These are phyloP conservation scores for Stenodera caucasica DNA, from an alignment of 2,888 invertebrate genomes.

Conservation along the genomic window DNA sequence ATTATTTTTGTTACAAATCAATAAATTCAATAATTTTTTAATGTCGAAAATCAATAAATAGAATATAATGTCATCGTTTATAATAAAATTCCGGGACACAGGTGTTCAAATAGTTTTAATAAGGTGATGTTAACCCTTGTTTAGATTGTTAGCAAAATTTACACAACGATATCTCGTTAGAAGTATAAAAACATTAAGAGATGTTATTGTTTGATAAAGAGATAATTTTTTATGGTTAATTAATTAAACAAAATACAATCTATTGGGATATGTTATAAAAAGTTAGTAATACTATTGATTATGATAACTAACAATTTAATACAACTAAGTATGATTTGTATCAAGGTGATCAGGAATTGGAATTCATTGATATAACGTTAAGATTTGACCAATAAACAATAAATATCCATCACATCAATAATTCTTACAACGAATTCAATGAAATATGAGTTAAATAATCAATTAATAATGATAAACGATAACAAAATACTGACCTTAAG, in stretches of 20 bases:
- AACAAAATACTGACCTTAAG: background rate
- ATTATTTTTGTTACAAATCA: background rate
- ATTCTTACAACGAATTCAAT: too few species aligned
- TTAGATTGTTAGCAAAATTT: background rate
- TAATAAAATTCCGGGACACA: background rate
- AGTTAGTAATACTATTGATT: too few species aligned
- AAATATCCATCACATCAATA: too few species aligned
- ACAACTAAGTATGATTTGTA: background rate
- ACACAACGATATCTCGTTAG: background rate
- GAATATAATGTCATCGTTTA: background rate
- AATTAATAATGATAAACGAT: background rate
- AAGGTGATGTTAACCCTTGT: background rate
- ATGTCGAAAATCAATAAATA: too few species aligned
- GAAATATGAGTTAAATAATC: too few species aligned
- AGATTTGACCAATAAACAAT: background rate
- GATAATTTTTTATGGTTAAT: background rate
- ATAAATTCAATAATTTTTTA: too few species aligned
- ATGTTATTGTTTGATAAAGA: background rate
- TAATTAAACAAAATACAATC: background rate
- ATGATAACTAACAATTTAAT: too few species aligned
- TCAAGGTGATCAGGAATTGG: background rate
- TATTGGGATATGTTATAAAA: too few species aligned
- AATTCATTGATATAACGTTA: background rate
- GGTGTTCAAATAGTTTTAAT: background rate
- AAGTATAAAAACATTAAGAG: background rate